These are phyloP conservation scores for Hoplostethus mediterraneus DNA, from an alignment of 2,797 vertebrate species.

Conservation along the genomic window DNA sequence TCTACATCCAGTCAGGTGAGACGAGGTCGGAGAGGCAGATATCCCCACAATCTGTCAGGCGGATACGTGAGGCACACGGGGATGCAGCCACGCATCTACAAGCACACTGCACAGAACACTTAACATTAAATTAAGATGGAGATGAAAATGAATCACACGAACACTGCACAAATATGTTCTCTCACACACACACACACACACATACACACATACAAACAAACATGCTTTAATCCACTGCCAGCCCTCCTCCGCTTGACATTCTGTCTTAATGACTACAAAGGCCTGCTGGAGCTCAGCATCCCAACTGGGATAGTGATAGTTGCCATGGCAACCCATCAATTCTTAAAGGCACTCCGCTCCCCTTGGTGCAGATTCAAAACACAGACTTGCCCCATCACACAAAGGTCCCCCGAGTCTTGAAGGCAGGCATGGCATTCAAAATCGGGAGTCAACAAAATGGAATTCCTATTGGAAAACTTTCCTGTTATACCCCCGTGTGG, in stretches of 20 bases:
- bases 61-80: too few relatives aligned
- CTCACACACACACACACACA: constrained; percentile 28
- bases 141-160: constrained; percentile 10
- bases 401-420: constrained; percentile 53
- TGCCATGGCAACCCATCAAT: constrained; percentile 76
- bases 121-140: constrained; percentile 13
- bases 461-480: constrained; percentile 7
- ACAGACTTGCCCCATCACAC: constrained; percentile 52
- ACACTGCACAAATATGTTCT: constrained; percentile 24
- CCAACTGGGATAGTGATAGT: constrained; percentile 58
- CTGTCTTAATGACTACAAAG: constrained; percentile 70
- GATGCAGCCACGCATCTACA: constrained; percentile 4
- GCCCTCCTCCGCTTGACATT: constrained; percentile 68
- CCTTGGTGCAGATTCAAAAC: constrained; percentile 29
- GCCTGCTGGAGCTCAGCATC: constrained; percentile 64
- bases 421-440: constrained; percentile 51
- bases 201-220: constrained; percentile 1
- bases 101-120: not conserved
- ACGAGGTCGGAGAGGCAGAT: not conserved
- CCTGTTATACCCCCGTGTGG: constrained; percentile 3
- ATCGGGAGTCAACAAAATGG: constrained; percentile 25
- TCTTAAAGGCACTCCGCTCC: constrained; percentile 62
- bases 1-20: constrained; percentile 90
- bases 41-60: not conserved
- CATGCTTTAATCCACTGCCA: constrained; percentile 59